phyloP scores from a whole-genome alignment of 2,113 vertebrate genomes.

The Takifugu flavidus region DNA sequence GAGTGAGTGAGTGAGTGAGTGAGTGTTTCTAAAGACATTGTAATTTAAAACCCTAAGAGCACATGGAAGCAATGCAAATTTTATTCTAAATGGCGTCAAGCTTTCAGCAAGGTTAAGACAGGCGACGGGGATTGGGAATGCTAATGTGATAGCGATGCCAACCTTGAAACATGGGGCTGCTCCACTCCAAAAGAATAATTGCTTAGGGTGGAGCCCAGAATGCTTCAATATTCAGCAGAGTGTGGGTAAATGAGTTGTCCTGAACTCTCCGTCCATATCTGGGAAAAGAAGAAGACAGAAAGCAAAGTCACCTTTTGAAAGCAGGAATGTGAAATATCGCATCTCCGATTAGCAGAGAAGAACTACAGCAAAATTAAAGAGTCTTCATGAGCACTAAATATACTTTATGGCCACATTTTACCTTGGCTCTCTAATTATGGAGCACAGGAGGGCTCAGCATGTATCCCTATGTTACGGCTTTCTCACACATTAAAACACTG shows the following conservation, averaged over 20 bases:
- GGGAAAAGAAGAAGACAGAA: not conserved
- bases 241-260: no score
- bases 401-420: not conserved
- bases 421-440: not conserved
- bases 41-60: not conserved
- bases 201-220: no score
- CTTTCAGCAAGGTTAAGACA: conserved; percentile 4
- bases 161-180: not conserved
- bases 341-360: not conserved
- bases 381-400: not conserved
- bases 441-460: not conserved
- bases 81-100: not conserved
- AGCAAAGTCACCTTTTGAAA: not conserved
- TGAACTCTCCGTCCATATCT: conserved; percentile 17
- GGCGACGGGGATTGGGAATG: not conserved
- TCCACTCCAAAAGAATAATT: not conserved
- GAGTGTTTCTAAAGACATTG: not conserved
- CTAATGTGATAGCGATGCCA: not conserved
- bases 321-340: not conserved
- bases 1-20: not conserved
- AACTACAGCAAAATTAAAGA: not conserved
- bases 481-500: no score
- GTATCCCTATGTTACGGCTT: not conserved
- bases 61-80: not conserved
- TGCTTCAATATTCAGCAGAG: no score